phyloP scores from a whole-genome alignment of 1,140 invertebrate species.

The Brachystomella parvula region DNA sequence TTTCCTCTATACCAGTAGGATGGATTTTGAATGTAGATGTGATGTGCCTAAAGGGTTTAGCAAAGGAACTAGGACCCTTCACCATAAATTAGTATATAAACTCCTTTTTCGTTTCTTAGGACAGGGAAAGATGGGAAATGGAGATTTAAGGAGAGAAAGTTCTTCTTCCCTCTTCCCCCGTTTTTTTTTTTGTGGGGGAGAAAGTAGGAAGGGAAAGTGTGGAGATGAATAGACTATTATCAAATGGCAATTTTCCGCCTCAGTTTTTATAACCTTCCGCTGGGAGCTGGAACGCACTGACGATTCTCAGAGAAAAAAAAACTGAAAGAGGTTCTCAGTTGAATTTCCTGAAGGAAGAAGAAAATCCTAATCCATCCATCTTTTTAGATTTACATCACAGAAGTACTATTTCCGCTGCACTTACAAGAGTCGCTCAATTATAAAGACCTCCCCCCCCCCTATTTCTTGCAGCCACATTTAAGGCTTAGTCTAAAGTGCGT shows the following conservation, averaged over 20 bases:
- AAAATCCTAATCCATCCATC: not conserved
- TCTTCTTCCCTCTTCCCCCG: not conserved
- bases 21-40: not conserved
- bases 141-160: constrained; percentile 9
- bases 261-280: constrained; percentile 11
- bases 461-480: too few species aligned
- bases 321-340: too few species aligned
- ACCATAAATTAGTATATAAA: constrained; percentile 9
- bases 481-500: too few species aligned
- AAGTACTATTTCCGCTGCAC: not conserved
- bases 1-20: too few species aligned
- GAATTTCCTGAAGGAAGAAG: not conserved
- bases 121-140: constrained; percentile 10
- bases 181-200: too few species aligned
- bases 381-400: not conserved
- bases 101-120: constrained; percentile 2
- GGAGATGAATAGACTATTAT: constrained; percentile 14
- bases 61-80: not conserved
- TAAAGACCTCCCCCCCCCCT: too few species aligned
- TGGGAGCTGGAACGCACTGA: too few species aligned
- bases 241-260: constrained; percentile 19
- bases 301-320: too few species aligned
- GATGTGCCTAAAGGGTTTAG: constrained; percentile 4
- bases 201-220: not conserved
- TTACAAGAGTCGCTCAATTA: too few species aligned